Percentiles rank a stretch among this genome's conserved stretches.
phyloP scores from a whole-genome alignment of 2,113 vertebrate species.

The Limanda limanda region DNA sequence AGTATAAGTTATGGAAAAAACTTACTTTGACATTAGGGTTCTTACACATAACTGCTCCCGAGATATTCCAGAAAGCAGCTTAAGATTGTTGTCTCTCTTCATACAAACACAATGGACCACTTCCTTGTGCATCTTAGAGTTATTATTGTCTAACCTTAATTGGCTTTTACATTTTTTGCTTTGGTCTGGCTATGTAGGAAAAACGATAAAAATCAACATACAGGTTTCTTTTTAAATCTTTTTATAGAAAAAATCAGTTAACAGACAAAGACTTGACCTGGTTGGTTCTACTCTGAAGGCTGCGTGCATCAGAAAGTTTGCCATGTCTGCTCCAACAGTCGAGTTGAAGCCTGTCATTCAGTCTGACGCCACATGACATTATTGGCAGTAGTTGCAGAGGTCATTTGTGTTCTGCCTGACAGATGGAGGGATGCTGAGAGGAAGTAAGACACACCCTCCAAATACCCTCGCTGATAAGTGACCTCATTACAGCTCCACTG shows the following conservation, averaged over 20 bases:
- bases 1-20: no score
- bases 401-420: constrained; percentile 47
- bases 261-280: neutral
- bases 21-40: no score
- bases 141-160: neutral
- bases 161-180: neutral
- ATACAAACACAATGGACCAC: neutral
- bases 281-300: neutral
- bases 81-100: neutral
- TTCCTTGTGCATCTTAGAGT: neutral
- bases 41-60: no score
- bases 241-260: neutral
- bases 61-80: no score
- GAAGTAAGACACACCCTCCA: constrained; percentile 63
- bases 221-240: neutral
- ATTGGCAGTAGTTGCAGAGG: constrained; percentile 45
- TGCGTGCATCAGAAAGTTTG: constrained; percentile 18
- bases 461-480: constrained; percentile 67
- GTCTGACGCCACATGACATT: constrained; percentile 52
- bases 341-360: constrained; percentile 36
- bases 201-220: no score
- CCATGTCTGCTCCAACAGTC: constrained; percentile 23
- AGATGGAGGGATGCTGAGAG: constrained; percentile 66
- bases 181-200: no score
- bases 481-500: constrained; percentile 65